Evolutionary conservation across 2,113 vertebrate genomes (phyloP).

Genomic region (Connochaetes taurinus): DNA sequence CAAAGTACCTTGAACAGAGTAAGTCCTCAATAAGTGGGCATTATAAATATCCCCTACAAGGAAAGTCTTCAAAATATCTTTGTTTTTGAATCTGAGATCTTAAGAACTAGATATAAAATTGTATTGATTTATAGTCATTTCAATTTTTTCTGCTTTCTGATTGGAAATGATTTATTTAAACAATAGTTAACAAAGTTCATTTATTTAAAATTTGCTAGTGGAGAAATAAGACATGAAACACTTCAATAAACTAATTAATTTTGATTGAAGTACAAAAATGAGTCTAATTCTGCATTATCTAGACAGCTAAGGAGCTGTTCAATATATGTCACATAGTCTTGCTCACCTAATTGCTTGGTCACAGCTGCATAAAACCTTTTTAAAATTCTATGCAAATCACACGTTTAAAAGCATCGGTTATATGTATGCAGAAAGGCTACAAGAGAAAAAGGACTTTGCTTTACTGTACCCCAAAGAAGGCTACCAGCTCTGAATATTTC

Average conservation of each 20-base stretch:
- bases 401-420: background rate
- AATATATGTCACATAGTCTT: background rate
- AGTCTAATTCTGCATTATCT: background rate
- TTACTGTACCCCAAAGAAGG: background rate
- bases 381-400: background rate
- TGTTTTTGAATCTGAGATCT: background rate
- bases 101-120: background rate
- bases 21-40: background rate
- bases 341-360: background rate
- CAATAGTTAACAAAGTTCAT: background rate
- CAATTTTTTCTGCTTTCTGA: background rate
- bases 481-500: background rate
- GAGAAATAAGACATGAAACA: background rate
- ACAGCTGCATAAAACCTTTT: constrained; percentile 33
- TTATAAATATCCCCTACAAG: background rate
- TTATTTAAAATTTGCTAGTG: background rate
- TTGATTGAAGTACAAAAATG: background rate
- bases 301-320: background rate
- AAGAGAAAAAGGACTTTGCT: background rate
- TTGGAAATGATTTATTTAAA: background rate
- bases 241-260: background rate
- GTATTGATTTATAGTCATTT: background rate
- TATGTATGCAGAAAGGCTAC: background rate
- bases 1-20: background rate
- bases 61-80: background rate